Base-by-base conservation (phyloP, 2,113 vertebrate genomes). In the Solea solea region DNA sequence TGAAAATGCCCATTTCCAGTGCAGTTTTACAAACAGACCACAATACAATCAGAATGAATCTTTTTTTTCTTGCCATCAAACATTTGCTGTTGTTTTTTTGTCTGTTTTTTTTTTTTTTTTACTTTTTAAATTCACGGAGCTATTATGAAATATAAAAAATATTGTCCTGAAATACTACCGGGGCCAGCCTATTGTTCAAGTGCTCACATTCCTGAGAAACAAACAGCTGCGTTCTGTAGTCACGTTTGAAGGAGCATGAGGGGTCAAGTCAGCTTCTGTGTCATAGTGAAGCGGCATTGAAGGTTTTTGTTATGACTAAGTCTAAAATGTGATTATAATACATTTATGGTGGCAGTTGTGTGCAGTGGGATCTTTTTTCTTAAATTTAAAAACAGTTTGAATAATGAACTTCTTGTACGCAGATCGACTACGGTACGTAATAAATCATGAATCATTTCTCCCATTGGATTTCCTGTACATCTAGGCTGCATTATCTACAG, bases 161-260 rank as follows among this genome's bases (percentile, higher is more conserved):
- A 80, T 68, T 58, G 64, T 90, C 81, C 84, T 90, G 76, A 84
- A 74, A 71, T 50, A 81, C 80, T 76, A 76, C 62, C 40, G 57
- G 64, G 61, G 78, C 79, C 82, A 72, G 86, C 58, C 57, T 84
- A 49, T 69, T 80, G 80, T 88, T 87, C 51, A 81, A 85, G 79
- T 72, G 74, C 85, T 90, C 74, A 78, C 87, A 73, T 93, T 93
- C 90, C 89, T 91, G 90, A 92, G 89, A 90, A 84, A 90, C 88
- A 88, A 85, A 88, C 85, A 81, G 76, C 84, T 81, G 81, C 80
- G 79, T 88, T 69, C 78, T 84, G 74, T 53, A 53, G 45, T 82
- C 69, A 73, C 63, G 45, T 69, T 60, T 72, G 69, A 41, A 73
- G 64, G 61, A 81, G 73, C 56, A 50, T 27, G 52, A 42, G 39